These are phyloP conservation scores for Philopedon plagiatum DNA, from an alignment of 2,888 invertebrate genomes.

Conservation along the genomic window DNA sequence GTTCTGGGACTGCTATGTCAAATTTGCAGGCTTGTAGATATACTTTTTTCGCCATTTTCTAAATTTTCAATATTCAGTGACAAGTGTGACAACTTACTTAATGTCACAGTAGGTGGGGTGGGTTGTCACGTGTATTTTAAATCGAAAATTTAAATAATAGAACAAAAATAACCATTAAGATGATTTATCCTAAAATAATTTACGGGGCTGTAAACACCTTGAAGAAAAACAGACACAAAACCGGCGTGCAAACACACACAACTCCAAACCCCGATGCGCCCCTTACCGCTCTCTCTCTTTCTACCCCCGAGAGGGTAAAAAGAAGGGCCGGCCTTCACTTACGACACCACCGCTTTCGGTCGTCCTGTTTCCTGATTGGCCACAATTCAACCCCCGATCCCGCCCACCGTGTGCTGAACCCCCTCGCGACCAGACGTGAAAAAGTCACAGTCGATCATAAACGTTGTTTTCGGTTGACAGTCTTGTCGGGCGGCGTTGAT, in stretches of 20 bases:
- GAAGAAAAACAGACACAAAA: constrained; percentile 31
- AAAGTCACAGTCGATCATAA: constrained; percentile 67
- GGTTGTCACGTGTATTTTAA: too few species aligned
- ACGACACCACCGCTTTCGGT: constrained; percentile 54
- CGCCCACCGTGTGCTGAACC: constrained; percentile 57
- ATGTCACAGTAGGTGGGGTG: too few species aligned
- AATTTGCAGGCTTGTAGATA: too few species aligned
- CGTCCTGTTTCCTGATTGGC: constrained; percentile 63
- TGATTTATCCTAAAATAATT: constrained; percentile 8
- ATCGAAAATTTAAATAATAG: neutral
- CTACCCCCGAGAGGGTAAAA: constrained; percentile 25
- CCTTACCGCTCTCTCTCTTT: constrained; percentile 4
- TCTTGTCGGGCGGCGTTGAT: constrained; percentile 54
- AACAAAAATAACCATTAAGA: neutral
- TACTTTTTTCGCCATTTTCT: too few species aligned
- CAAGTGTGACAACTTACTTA: too few species aligned
- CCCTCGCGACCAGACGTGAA: constrained; percentile 59
- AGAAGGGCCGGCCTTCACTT: constrained; percentile 37
- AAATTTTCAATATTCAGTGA: too few species aligned
- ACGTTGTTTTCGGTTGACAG: constrained; percentile 60
- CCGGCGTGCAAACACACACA: constrained; percentile 36
- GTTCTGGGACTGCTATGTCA: too few species aligned
- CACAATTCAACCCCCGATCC: constrained; percentile 61
- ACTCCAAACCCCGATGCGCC: constrained; percentile 1
- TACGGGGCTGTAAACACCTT: constrained; percentile 33